Conservation (phyloP, 2,113 vertebrate genomes). For the Tyrannus savana region DNA sequence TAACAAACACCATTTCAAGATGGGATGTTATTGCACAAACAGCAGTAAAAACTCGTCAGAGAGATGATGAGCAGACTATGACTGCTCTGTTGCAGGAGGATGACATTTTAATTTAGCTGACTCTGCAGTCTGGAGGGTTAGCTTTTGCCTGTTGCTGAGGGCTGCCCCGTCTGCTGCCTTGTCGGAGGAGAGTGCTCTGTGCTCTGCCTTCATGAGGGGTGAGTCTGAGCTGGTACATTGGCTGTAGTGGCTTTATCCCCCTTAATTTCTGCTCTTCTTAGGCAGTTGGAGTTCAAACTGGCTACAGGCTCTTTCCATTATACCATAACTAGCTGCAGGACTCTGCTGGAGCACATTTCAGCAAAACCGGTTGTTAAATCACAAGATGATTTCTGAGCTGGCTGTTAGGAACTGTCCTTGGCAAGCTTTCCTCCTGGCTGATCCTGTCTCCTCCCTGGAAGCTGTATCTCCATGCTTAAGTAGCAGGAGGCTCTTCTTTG, state of each 20-base stretch:
- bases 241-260: neutral
- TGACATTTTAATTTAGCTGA: constrained; percentile 55
- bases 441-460: constrained; percentile 19
- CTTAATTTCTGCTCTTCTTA: neutral
- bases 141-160: neutral
- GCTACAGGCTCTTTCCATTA: constrained; percentile 32
- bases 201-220: neutral
- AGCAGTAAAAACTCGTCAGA: constrained; percentile 56
- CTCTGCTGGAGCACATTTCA: constrained; percentile 26
- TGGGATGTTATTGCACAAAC: constrained; percentile 65
- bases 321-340: constrained; percentile 37
- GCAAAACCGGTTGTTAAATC: constrained; percentile 19
- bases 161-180: neutral
- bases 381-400: constrained; percentile 32
- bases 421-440: neutral
- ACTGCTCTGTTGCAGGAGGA: neutral
- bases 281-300: neutral
- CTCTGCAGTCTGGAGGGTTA: neutral
- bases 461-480: neutral
- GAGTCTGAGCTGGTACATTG: neutral
- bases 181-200: neutral
- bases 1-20: constrained; percentile 68
- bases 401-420: constrained; percentile 24
- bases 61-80: constrained; percentile 57
- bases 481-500: constrained; percentile 36